Evolutionary conservation across 2,113 vertebrate genomes (phyloP).

Genomic region (Lasiurus cinereus): DNA sequence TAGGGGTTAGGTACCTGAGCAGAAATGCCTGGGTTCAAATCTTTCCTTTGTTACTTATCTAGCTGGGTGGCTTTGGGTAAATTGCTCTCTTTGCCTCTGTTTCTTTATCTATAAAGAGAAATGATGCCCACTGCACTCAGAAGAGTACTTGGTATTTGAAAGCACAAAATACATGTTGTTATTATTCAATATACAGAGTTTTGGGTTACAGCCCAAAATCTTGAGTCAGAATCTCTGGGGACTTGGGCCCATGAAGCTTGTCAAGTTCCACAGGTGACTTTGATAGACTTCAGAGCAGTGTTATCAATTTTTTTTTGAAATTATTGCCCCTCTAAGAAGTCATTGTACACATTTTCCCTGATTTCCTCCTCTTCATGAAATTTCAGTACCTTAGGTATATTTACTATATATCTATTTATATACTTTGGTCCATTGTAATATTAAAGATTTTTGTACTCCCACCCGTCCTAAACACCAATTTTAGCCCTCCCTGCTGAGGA

Average conservation of each 20-base stretch:
- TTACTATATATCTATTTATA: not conserved
- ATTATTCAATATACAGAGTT: conserved; percentile 57
- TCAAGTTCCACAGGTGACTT: conserved; percentile 22
- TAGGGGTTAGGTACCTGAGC: not conserved
- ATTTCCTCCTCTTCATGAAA: not conserved
- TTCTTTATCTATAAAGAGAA: conserved; percentile 45
- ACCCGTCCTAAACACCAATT: conserved; percentile 3
- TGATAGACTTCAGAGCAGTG: conserved; percentile 12
- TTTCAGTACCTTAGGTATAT: not conserved
- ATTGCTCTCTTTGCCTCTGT: not conserved
- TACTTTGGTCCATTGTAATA: not conserved
- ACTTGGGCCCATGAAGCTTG: not conserved
- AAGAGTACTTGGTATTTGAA: conserved; percentile 11
- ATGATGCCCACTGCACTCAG: not conserved
- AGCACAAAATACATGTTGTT: conserved; percentile 34
- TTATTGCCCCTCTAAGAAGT: not conserved
- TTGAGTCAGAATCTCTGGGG: conserved; percentile 14
- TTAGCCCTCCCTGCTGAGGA: conserved; percentile 19
- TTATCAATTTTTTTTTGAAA: conserved; percentile 22
- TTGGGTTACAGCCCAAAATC: not conserved
- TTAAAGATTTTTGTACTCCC: not conserved
- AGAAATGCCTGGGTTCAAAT: not conserved
- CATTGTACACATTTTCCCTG: conserved; percentile 3
- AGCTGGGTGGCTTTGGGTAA: conserved; percentile 9
- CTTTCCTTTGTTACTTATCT: conserved; percentile 1